Conservation (phyloP, 1,140 invertebrate genomes). For the Aphaenogaster floridana region DNA sequence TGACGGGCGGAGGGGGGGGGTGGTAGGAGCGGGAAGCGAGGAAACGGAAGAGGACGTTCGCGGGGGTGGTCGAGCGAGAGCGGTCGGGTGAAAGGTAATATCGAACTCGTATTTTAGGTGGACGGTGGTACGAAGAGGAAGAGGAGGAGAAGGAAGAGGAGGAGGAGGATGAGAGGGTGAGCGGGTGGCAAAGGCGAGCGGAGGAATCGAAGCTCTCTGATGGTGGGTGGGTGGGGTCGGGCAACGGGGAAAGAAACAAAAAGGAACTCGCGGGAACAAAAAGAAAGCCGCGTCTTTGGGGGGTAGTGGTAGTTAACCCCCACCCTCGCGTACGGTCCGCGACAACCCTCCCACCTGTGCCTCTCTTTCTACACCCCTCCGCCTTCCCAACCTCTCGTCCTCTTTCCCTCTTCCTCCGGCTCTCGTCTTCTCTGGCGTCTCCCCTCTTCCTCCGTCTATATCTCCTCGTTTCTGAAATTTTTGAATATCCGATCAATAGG, state of each 20-base stretch:
- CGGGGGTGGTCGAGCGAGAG: conserved; percentile 66
- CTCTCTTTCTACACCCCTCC: conserved; percentile 53
- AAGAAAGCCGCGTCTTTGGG: conserved; percentile 80
- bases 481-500: conserved; percentile 86
- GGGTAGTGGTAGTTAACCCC: conserved; percentile 78
- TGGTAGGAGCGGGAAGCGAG: conserved; percentile 42
- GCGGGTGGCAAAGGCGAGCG: conserved; percentile 66
- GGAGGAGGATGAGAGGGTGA: conserved; percentile 62
- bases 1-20: conserved; percentile 63
- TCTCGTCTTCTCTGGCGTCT: conserved; percentile 62
- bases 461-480: conserved; percentile 83
- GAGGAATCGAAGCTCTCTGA: conserved; percentile 63
- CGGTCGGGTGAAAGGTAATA: conserved; percentile 80
- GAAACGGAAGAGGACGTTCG: conserved; percentile 54
- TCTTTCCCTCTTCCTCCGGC: conserved; percentile 68
- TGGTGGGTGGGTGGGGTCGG: conserved; percentile 67
- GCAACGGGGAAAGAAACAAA: conserved; percentile 77
- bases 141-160: conserved; percentile 50
- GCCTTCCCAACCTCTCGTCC: conserved; percentile 68
- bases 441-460: conserved; percentile 64
- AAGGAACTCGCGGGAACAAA: conserved; percentile 76
- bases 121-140: conserved; percentile 64
- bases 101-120: conserved; percentile 83
- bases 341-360: conserved; percentile 73
- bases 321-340: conserved; percentile 67